A percentile compares a stretch with the other conserved stretches of the same genome.
Evolutionary conservation across 2,113 vertebrate genomes (phyloP).

Genomic region (Thunnus maccoyii): DNA sequence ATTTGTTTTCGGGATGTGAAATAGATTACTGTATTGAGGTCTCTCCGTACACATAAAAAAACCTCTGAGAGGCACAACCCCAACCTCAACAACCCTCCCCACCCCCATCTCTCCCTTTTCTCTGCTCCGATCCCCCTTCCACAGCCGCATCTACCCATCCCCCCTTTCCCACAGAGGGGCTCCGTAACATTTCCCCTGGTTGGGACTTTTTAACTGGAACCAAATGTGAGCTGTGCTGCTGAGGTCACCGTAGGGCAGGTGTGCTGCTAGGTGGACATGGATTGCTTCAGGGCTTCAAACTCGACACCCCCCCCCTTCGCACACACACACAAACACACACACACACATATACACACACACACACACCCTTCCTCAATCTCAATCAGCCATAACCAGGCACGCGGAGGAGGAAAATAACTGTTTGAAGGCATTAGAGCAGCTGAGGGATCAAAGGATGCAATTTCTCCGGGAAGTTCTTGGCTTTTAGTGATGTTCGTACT

Average conservation of each 20-base stretch:
- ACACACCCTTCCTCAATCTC: constrained; percentile 47
- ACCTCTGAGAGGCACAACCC: constrained; percentile 50
- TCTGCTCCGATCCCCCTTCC: background rate
- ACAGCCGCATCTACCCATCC: constrained; percentile 16
- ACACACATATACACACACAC: background rate
- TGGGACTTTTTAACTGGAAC: constrained; percentile 76
- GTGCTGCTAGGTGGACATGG: constrained; percentile 70
- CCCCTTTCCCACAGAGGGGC: constrained; percentile 61
- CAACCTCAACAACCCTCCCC: constrained; percentile 54
- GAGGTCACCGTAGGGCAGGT: constrained; percentile 82
- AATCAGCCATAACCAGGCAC: constrained; percentile 76
- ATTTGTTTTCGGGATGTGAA: constrained; percentile 74
- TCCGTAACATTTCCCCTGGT: constrained; percentile 60
- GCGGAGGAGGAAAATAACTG: constrained; percentile 68
- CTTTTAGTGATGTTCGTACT: constrained; percentile 23
- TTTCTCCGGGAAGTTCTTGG: constrained; percentile 49
- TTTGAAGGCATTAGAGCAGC: constrained; percentile 63
- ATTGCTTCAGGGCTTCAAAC: constrained; percentile 54
- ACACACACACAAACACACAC: background rate
- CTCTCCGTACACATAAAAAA: constrained; percentile 62
- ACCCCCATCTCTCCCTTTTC: constrained; percentile 3
- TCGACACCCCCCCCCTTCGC: background rate
- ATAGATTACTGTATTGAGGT: constrained; percentile 69
- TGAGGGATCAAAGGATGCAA: constrained; percentile 61
- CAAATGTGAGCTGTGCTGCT: constrained; percentile 74